Conservation (phyloP, 1,140 invertebrate genomes). For the Choristoneura fumiferana region DNA sequence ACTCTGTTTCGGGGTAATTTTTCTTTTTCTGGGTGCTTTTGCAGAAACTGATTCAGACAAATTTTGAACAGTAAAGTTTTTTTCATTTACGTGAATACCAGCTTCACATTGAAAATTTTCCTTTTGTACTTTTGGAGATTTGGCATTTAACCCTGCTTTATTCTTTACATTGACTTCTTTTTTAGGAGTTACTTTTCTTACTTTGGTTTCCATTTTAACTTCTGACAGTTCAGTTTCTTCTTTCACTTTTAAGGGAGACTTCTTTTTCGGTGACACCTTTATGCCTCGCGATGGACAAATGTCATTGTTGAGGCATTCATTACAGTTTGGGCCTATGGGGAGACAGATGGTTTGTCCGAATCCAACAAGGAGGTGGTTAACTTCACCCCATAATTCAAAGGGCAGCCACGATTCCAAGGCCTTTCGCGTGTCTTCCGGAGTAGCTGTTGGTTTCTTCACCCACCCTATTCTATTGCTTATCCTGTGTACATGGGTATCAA, state of each 20-base stretch:
- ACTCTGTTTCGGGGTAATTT: not conserved
- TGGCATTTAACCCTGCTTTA: not conserved
- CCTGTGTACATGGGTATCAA: conserved; percentile 98
- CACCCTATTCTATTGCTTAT: conserved; percentile 94
- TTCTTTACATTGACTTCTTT: conserved; percentile 7
- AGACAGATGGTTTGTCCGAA: conserved; percentile 97
- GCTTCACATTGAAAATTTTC: not conserved
- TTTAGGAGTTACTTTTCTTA: conserved; percentile 18
- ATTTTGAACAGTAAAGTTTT: not conserved
- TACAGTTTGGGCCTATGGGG: conserved; percentile 90
- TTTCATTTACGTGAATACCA: not conserved
- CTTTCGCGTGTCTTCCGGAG: conserved; percentile 92
- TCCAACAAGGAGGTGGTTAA: conserved; percentile 95
- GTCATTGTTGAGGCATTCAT: conserved; percentile 88
- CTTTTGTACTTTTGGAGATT: conserved; percentile 2
- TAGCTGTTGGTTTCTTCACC: conserved; percentile 87
- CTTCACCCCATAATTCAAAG: conserved; percentile 90
- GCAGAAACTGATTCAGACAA: not conserved
- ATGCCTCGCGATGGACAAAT: conserved; percentile 88
- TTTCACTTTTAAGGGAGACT: conserved; percentile 42
- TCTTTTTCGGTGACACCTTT: conserved; percentile 53
- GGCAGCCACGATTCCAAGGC: conserved; percentile 95
- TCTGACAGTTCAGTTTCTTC: conserved; percentile 18
- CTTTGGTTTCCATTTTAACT: conserved; percentile 23
- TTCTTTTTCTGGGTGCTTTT: conserved; percentile 4